Evolutionary conservation across 2,113 vertebrate species (phyloP).

Genomic region (Lagenorhynchus albirostris): DNA sequence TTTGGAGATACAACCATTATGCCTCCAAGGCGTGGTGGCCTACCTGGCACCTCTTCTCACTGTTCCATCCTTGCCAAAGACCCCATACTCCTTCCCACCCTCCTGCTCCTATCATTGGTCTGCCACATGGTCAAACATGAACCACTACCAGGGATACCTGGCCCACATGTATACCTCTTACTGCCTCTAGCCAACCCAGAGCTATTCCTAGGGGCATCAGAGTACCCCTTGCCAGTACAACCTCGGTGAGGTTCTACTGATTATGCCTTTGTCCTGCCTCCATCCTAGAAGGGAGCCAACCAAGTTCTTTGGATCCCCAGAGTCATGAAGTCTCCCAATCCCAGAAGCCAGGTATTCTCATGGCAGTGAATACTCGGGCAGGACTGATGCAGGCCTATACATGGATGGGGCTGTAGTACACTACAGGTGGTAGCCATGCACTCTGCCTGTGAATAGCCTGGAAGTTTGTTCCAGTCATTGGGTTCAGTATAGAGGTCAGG

Average conservation of each 20-base stretch:
- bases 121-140: neutral
- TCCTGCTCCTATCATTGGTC: neutral
- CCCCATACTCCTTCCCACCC: neutral
- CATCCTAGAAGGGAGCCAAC: neutral
- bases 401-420: rapidly evolving
- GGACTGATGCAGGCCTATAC: neutral
- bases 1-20: neutral
- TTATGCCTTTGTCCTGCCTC: neutral
- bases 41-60: no score
- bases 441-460: neutral
- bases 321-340: neutral
- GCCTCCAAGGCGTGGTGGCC: neutral
- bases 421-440: neutral
- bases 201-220: neutral
- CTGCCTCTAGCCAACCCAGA: neutral
- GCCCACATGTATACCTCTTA: neutral
- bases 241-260: neutral
- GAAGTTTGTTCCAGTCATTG: rapidly evolving
- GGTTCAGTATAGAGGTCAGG: neutral
- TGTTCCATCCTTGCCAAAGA: neutral
- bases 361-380: neutral
- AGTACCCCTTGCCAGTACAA: neutral
- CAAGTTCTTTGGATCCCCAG: neutral
- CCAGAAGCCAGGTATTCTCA: neutral
- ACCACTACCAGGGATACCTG: neutral